Percentiles rank a stretch among this genome's conserved stretches.
Evolutionary conservation across 53 echinoderm and acorn worm species (phyloP).

Genomic region (Crossaster papposus): DNA sequence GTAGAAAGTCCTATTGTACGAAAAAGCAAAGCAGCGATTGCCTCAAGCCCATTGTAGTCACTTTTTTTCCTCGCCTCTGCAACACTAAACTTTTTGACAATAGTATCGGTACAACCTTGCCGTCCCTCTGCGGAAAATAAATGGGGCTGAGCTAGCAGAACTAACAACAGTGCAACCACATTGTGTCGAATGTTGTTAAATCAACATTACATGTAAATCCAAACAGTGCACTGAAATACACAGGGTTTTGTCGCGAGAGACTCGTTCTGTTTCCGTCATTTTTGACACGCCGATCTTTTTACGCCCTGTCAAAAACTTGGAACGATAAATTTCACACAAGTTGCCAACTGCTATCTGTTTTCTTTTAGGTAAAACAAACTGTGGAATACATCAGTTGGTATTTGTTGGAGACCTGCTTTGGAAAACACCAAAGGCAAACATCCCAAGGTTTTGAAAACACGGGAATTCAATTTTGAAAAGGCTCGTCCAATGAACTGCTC

Average conservation of each 20-base stretch:
- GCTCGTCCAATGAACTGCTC: not conserved
- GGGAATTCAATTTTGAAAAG: not conserved
- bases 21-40: slow-evolving; percentile 36
- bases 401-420: not conserved
- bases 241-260: not conserved
- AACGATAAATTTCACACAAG: not conserved
- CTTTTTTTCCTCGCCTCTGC: not conserved
- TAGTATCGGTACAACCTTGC: slow-evolving; percentile 1
- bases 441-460: not conserved
- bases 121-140: slow-evolving; percentile 6
- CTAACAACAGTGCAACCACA: slow-evolving; percentile 32
- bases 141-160: slow-evolving; percentile 50
- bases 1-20: slow-evolving; percentile 9
- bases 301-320: not conserved
- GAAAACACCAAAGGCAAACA: not conserved
- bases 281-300: not conserved
- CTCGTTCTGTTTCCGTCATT: not conserved
- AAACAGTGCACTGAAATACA: not conserved
- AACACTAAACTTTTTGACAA: slow-evolving; percentile 20
- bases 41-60: slow-evolving; percentile 30
- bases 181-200: slow-evolving; percentile 49
- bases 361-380: not conserved
- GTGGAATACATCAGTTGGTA: not conserved
- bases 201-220: slow-evolving; percentile 23
- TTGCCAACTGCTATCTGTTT: not conserved